Percentiles rank a stretch among this genome's conserved stretches.
Evolutionary conservation across 2,888 invertebrate genomes (phyloP).

Genomic region (Eilema sororculum): DNA sequence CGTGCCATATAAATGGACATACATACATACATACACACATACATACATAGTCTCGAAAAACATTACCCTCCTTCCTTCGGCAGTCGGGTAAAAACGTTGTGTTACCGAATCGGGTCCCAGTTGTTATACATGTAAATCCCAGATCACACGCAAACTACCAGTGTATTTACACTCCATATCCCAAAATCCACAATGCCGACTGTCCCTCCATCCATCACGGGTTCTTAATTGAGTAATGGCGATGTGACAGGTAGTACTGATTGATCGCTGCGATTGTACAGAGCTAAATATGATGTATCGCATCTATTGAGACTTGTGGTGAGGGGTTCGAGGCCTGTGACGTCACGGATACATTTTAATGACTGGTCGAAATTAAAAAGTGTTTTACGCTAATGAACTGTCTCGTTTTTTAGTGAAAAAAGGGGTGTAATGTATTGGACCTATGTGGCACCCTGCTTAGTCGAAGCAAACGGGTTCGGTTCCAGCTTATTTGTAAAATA

Average conservation of each 20-base stretch:
- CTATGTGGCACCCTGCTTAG: too few relatives aligned
- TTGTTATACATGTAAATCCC: background rate
- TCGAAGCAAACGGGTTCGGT: too few relatives aligned
- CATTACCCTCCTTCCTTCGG: too few relatives aligned
- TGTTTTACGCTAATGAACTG: background rate
- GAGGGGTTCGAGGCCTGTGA: constrained; percentile 33
- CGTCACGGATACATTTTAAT: constrained; percentile 6
- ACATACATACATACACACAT: too few relatives aligned
- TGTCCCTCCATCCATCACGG: constrained; percentile 52
- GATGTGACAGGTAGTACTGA: constrained; percentile 60
- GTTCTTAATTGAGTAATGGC: constrained; percentile 77
- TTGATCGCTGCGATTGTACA: constrained; percentile 69
- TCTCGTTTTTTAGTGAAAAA: background rate
- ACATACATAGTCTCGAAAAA: too few relatives aligned
- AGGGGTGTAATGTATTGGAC: background rate
- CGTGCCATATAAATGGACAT: too few relatives aligned
- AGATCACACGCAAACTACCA: constrained; percentile 20
- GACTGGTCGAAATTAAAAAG: constrained; percentile 1
- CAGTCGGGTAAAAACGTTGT: too few relatives aligned
- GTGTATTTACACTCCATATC: constrained; percentile 27
- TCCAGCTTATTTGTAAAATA: too few relatives aligned
- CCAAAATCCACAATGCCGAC: constrained; percentile 41
- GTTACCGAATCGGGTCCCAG: too few relatives aligned
- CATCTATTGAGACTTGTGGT: constrained; percentile 36
- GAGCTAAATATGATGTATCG: constrained; percentile 68